These are phyloP conservation scores for Bombus picipes DNA, from an alignment of 1,140 invertebrate genomes.

Conservation along the genomic window DNA sequence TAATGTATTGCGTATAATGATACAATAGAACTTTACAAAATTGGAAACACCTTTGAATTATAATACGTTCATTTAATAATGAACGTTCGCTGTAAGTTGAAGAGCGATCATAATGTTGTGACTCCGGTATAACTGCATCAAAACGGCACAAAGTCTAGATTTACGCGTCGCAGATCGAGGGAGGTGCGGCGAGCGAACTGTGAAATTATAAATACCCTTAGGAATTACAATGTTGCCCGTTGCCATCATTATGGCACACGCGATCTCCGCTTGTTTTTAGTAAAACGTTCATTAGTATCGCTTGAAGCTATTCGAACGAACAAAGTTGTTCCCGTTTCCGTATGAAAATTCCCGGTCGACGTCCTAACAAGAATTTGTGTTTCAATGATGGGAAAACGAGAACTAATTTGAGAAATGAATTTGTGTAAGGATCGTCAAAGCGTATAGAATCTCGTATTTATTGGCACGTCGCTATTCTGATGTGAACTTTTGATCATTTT, in stretches of 20 bases:
- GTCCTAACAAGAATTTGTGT: background rate
- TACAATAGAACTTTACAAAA: background rate
- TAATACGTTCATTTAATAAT: constrained; percentile 11
- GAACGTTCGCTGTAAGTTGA: background rate
- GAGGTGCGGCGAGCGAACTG: constrained; percentile 5
- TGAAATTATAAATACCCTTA: constrained; percentile 21
- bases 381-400: background rate
- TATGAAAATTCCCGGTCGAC: background rate
- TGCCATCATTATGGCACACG: background rate
- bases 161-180: background rate
- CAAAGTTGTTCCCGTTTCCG: background rate
- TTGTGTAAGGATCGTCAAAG: background rate
- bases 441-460: background rate
- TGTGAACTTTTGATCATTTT: background rate
- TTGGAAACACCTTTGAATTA: background rate
- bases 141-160: background rate
- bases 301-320: background rate
- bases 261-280: background rate
- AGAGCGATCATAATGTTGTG: background rate
- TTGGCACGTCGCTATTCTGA: too few species aligned
- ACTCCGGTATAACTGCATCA: background rate
- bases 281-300: constrained; percentile 23
- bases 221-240: background rate
- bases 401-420: background rate
- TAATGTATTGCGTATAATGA: too few species aligned